phyloP scores from a whole-genome alignment of 2,113 vertebrate genomes.

The Zosterops lateralis region DNA sequence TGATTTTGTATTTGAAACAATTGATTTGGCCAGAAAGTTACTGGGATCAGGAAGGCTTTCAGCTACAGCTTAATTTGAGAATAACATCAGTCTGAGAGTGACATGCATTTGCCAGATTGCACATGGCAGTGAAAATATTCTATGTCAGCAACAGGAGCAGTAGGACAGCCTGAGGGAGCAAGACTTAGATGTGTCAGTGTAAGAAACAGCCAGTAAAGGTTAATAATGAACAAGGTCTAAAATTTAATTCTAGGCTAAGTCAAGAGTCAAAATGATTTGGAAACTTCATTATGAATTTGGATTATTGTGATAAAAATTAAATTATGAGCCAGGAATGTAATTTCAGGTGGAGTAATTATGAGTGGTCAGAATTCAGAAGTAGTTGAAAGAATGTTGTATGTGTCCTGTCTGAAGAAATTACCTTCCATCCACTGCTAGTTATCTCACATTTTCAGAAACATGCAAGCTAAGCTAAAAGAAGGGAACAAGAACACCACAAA shows the following conservation, averaged over 20 bases:
- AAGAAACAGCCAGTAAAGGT: background rate
- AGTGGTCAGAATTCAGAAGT: background rate
- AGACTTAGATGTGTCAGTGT: background rate
- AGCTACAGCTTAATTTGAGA: background rate
- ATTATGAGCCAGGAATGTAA: background rate
- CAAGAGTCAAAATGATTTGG: background rate
- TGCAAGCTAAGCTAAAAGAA: slow-evolving; percentile 12
- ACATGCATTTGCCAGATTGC: background rate
- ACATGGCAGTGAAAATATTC: background rate
- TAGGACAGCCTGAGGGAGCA: background rate
- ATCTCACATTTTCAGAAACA: background rate
- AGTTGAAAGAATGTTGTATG: background rate
- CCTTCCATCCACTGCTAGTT: background rate
- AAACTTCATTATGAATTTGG: background rate
- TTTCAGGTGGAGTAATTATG: background rate
- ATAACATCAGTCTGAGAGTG: background rate
- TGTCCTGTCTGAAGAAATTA: background rate
- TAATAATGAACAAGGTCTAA: background rate
- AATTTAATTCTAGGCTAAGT: background rate
- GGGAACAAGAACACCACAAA: background rate
- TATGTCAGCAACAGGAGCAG: background rate
- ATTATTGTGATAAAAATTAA: background rate
- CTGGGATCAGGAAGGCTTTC: background rate
- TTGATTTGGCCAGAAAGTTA: background rate
- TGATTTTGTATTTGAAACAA: background rate